Conservation (phyloP, 2,888 invertebrate genomes). For the Thecocarcelia acutangulata region DNA sequence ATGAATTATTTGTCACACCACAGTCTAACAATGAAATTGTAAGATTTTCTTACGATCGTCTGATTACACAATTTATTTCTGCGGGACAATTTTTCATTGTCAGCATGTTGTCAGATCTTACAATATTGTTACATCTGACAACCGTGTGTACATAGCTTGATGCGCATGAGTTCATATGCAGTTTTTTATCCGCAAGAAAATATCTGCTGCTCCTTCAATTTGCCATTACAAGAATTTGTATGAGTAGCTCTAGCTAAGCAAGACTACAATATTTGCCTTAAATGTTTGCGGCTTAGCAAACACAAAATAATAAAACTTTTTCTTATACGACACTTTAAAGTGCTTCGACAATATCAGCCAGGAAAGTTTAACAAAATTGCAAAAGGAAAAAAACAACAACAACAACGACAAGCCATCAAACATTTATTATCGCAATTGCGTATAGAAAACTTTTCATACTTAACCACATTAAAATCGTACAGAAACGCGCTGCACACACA, state of each 20-base stretch:
- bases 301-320: slow-evolving; percentile 64
- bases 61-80: too few species aligned
- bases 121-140: too few species aligned
- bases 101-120: too few species aligned
- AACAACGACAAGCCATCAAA: slow-evolving; percentile 62
- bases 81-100: too few species aligned
- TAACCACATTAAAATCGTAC: slow-evolving; percentile 60
- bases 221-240: too few species aligned
- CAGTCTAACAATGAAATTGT: too few species aligned
- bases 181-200: too few species aligned
- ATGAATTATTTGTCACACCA: too few species aligned
- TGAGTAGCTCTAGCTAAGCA: neutral
- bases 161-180: too few species aligned
- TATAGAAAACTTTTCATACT: slow-evolving; percentile 55
- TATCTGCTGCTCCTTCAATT: too few species aligned
- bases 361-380: slow-evolving; percentile 4
- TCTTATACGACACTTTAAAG: slow-evolving; percentile 64
- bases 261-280: slow-evolving; percentile 21
- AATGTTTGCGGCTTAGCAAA: slow-evolving; percentile 59
- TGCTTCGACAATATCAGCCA: slow-evolving; percentile 45
- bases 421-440: slow-evolving; percentile 69
- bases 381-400: slow-evolving; percentile 25
- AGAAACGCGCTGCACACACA: slow-evolving; percentile 15
- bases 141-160: too few species aligned
- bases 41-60: too few species aligned